Evolutionary conservation across 2,888 invertebrate genomes (phyloP).

Genomic region (Crepidodera aurea): DNA sequence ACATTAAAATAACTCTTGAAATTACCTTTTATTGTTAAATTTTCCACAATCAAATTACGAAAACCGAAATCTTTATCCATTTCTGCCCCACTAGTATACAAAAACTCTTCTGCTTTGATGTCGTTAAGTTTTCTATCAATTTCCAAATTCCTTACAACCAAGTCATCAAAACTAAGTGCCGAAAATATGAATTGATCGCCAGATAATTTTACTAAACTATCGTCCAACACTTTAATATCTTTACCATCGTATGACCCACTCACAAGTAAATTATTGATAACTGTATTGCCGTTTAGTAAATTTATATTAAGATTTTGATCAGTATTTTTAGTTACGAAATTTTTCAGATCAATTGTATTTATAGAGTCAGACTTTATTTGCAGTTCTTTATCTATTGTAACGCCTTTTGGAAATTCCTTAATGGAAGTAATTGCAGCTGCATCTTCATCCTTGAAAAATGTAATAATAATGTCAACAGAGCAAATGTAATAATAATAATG

Average conservation of each 20-base stretch:
- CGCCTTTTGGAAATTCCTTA: slow-evolving; percentile 62
- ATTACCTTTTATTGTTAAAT: slow-evolving; percentile 33
- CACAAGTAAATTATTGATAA: slow-evolving; percentile 61
- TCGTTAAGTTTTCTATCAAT: slow-evolving; percentile 58
- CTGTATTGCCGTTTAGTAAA: slow-evolving; percentile 59
- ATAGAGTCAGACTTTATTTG: slow-evolving; percentile 60
- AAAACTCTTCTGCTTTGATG: slow-evolving; percentile 50
- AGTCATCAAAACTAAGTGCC: slow-evolving; percentile 58
- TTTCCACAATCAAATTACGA: slow-evolving; percentile 33
- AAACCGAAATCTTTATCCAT: slow-evolving; percentile 30
- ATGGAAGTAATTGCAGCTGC: slow-evolving; percentile 58
- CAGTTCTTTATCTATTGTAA: slow-evolving; percentile 59
- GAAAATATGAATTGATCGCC: slow-evolving; percentile 58
- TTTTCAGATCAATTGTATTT: slow-evolving; percentile 60
- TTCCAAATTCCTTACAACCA: slow-evolving; percentile 55
- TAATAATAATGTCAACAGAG: too few species aligned
- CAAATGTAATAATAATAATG: too few species aligned
- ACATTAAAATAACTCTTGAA: too few species aligned
- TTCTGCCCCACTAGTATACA: slow-evolving; percentile 38
- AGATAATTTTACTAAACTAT: slow-evolving; percentile 58
- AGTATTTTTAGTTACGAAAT: slow-evolving; percentile 63
- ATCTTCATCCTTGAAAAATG: slow-evolving; percentile 50
- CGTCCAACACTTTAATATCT: slow-evolving; percentile 60
- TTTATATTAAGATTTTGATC: slow-evolving; percentile 61
- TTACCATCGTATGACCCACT: slow-evolving; percentile 60